These are phyloP conservation scores for Amblyraja radiata DNA, from an alignment of 2,797 vertebrate genomes.

Conservation along the genomic window DNA sequence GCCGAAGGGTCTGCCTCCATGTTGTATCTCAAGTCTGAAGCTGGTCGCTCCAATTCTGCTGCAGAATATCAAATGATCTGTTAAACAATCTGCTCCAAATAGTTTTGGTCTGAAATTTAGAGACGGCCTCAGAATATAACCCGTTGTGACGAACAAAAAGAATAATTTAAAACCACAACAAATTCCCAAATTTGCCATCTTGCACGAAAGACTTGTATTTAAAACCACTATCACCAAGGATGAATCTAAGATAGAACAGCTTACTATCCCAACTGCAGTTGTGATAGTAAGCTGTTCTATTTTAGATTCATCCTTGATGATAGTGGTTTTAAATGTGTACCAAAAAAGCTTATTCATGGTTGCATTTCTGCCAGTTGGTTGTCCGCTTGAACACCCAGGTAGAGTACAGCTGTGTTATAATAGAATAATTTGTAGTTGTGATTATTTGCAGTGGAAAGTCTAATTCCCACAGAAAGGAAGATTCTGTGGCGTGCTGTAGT, in stretches of 20 bases:
- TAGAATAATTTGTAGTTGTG: not conserved
- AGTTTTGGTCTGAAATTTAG: not conserved
- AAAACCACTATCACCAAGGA: no score
- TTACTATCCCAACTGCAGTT: no score
- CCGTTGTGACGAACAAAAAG: not conserved
- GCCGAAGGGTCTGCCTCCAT: no score
- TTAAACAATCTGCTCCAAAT: not conserved
- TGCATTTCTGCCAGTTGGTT: not conserved
- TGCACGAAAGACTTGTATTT: not conserved
- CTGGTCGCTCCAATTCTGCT: not conserved
- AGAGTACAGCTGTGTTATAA: not conserved
- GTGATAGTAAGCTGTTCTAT: not conserved
- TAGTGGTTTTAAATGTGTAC: not conserved
- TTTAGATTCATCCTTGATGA: not conserved
- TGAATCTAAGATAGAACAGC: no score
- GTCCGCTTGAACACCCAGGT: not conserved
- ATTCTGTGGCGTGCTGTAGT: not conserved
- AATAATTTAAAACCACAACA: not conserved
- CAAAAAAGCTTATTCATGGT: not conserved
- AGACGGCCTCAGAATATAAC: not conserved
- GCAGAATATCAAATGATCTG: not conserved
- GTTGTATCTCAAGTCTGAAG: no score
- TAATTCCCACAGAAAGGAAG: not conserved
- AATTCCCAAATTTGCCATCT: not conserved
- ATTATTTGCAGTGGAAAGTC: not conserved